These are phyloP conservation scores for Leptogaster cylindrica DNA, from an alignment of 2,888 invertebrate species.

Conservation along the genomic window DNA sequence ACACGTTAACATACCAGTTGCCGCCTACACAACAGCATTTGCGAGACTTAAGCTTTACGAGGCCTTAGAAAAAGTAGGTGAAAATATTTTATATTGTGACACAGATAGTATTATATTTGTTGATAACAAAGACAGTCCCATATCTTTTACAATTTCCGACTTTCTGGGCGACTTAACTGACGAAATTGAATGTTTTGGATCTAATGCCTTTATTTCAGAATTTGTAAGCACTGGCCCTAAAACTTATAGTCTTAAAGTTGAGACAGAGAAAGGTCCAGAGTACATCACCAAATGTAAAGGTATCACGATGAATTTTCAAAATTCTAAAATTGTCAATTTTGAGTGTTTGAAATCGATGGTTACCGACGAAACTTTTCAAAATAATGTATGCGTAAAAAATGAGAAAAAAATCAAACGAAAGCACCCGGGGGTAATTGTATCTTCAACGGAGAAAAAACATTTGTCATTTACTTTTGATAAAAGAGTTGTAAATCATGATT, in stretches of 20 bases:
- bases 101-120: neutral
- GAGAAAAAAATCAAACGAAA: neutral
- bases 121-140: neutral
- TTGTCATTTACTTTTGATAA: neutral
- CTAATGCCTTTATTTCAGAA: slow-evolving; percentile 14
- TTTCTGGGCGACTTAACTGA: neutral
- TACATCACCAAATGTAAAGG: too few relatives aligned
- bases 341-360: too few relatives aligned
- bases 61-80: neutral
- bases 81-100: neutral
- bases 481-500: neutral
- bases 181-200: slow-evolving; percentile 2
- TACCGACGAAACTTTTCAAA: neutral
- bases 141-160: neutral
- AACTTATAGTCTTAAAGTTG: slow-evolving; percentile 8
- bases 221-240: slow-evolving; percentile 1
- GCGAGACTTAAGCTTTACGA: neutral
- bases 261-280: neutral
- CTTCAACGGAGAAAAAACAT: neutral
- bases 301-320: too few relatives aligned
- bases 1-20: neutral
- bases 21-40: neutral
- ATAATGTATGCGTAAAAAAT: neutral
- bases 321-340: too few relatives aligned
- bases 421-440: neutral